Evolutionary conservation across 2,797 vertebrate species (phyloP).

Genomic region (Danio kyathit): DNA sequence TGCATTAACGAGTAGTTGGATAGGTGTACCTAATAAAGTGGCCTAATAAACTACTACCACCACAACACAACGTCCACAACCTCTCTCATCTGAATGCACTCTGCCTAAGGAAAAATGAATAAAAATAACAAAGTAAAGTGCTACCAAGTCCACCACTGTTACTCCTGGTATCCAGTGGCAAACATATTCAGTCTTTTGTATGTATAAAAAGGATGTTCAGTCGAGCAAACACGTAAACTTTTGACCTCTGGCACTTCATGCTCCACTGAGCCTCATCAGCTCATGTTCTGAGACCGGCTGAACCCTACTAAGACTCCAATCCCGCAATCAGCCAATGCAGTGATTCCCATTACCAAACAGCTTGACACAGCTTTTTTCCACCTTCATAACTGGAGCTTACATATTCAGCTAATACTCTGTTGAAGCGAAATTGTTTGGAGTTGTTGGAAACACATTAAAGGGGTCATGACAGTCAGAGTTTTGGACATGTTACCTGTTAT

Average conservation of each 20-base stretch:
- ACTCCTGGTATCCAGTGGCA: background rate
- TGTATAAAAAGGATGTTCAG: background rate
- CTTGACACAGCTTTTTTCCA: background rate
- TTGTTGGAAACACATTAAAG: no score
- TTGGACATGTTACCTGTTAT: no score
- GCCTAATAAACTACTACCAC: background rate
- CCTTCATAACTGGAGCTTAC: background rate
- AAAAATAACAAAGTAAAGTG: no score
- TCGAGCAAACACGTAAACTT: background rate
- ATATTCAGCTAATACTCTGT: background rate
- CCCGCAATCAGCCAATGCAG: background rate
- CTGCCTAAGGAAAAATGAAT: no score
- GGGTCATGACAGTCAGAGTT: no score
- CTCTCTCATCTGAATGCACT: no score
- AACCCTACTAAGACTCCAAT: background rate
- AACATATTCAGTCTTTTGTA: background rate
- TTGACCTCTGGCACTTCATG: background rate
- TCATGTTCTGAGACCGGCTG: background rate
- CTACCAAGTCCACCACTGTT: background rate
- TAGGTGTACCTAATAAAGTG: no score
- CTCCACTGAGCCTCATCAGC: slow-evolving; percentile 2
- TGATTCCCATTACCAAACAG: background rate
- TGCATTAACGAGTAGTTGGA: no score
- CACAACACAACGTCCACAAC: background rate
- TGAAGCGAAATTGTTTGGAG: background rate